These are phyloP conservation scores for Lacerta agilis DNA, from an alignment of 2,797 vertebrate genomes.

Conservation along the genomic window DNA sequence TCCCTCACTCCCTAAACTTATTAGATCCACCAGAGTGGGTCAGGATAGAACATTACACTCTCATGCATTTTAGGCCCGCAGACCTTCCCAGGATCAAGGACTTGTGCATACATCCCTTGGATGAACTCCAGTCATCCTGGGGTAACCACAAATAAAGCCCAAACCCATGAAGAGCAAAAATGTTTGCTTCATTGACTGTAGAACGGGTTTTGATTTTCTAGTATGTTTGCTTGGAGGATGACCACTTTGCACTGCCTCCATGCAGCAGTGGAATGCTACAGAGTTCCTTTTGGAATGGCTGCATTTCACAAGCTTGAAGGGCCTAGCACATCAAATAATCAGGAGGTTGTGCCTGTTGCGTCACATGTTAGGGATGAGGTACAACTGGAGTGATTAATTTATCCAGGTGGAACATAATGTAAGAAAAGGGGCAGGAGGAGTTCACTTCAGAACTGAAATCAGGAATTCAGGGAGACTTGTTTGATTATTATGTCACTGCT, in stretches of 20 bases:
- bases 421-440: neutral
- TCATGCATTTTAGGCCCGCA: neutral
- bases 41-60: too few species aligned
- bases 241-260: slow-evolving; percentile 27
- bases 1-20: neutral
- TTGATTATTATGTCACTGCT: neutral
- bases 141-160: neutral
- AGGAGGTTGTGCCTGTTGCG: slow-evolving; percentile 18
- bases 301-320: neutral
- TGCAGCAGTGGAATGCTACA: neutral
- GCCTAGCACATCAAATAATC: neutral
- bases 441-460: neutral
- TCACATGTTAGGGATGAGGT: neutral
- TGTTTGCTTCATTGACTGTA: neutral
- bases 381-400: slow-evolving; percentile 19
- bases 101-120: neutral
- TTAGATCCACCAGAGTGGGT: neutral
- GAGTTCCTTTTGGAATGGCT: slow-evolving; percentile 7
- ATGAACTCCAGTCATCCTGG: neutral
- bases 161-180: neutral
- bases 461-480: fast-evolving
- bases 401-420: slow-evolving; percentile 14
- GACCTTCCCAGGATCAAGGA: neutral
- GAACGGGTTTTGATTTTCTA: neutral
- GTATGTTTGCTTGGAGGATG: slow-evolving; percentile 23